Evolutionary conservation across 1,140 invertebrate species (phyloP), one percentile per base, ranked within the genome.

Genomic region (Sarcophaga peregrina): DNA sequence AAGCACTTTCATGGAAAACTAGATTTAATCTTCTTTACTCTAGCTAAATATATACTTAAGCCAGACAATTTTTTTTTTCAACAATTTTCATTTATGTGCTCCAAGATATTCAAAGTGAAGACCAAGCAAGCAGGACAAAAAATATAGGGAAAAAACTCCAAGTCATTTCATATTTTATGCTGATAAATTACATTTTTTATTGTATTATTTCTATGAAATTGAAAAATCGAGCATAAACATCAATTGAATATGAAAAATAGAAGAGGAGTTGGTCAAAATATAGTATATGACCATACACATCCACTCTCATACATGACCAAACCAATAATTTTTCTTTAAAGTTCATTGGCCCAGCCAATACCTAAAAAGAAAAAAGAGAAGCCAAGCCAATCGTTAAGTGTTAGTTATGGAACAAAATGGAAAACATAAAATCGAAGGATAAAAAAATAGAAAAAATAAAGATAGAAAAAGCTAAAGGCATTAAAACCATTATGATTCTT

Each of bases 151-250:
- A 37, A 37, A 58, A 58, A 58, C 54, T 58, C 11, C 52, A 58
- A 58, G 54, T 58, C 54, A 58, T 58, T 58, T 58, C 54, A 58
- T 58, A 58, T 58, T 58, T 58, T 58, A 58, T 58, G 54, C 54
- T 58, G 54, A 58, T 58, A 58, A 58, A 58, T 58, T 58, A 58
- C 54, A 54, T 13, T 58, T 58, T 13, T 58, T 58, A 58, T 58
- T 58, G n/a, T 2, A 37, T 37, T n/a, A n/a, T 58, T n/a, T 58
- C 54, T 15, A 58, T 58, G 54, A 58, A 58, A n/a, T n/a, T 58
- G 54, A 58, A n/a, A 58, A 58, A 58, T 58, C 54, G 54, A 58
- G 13, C 7, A 58, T 58, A 58, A 58, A 58, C 54, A 58, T 58
- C 7, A 5, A n/a, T 58, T 6, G 3, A 58, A n/a, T 58, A 15